Conservation (phyloP, 1,140 invertebrate genomes). For the Bombus consobrinus region DNA sequence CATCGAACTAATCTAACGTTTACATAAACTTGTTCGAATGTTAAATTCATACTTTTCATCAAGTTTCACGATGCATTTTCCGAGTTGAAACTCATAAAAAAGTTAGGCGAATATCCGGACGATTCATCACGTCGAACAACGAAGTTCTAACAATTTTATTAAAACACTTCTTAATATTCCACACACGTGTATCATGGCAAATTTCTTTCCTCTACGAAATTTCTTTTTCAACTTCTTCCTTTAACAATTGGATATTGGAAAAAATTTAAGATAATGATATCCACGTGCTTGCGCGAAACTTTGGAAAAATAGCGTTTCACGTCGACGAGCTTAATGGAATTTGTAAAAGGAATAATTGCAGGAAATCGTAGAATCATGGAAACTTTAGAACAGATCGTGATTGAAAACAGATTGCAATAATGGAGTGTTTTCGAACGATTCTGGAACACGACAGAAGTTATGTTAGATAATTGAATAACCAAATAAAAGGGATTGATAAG, state of each 20-base stretch:
- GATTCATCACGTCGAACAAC: neutral
- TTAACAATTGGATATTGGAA: neutral
- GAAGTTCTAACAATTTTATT: neutral
- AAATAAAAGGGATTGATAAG: slow-evolving; percentile 24
- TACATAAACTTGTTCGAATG: neutral
- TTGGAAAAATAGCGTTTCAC: neutral
- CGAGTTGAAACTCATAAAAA: neutral
- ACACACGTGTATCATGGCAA: neutral
- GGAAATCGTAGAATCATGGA: neutral
- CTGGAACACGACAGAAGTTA: neutral
- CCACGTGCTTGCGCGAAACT: neutral
- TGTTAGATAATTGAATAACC: slow-evolving; percentile 23
- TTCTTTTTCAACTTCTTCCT: neutral
- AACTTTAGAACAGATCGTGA: neutral
- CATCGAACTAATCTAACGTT: neutral
- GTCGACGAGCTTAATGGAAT: neutral
- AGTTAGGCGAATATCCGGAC: neutral
- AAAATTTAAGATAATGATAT: slow-evolving; percentile 3
- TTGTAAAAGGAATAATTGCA: neutral
- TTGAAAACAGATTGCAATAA: slow-evolving; percentile 5
- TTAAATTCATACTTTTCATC: neutral
- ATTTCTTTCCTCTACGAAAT: neutral
- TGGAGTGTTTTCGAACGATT: slow-evolving; percentile 6
- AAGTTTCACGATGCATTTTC: neutral
- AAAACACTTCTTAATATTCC: neutral